Base-by-base conservation (phyloP, 2,888 invertebrate species). In the Ligdia adustata region DNA sequence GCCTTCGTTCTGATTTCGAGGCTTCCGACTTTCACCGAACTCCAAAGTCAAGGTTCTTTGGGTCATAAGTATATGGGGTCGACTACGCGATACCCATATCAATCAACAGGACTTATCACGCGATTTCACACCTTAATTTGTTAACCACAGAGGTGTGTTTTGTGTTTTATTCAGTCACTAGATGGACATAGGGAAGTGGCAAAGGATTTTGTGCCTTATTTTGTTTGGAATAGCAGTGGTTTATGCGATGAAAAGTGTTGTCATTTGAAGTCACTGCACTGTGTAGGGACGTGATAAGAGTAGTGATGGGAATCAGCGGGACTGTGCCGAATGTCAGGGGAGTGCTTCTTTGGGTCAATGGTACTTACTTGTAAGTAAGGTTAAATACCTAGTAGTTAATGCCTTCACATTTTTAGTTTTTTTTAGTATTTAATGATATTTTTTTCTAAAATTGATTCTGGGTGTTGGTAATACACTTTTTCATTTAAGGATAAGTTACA, bases 11-110 rank as follows among this genome's bases (percentile, higher is more conserved):
- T 55, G 44, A 66, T 65, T 66, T 58, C 58, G 51, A 65, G 57
- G 55, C 57, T 62, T 66, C 76, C 57, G 69, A 80, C 85, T 87
- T 87, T 86, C 87, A 72, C 83, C 66, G 67, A 68, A 69, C 72
- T 61, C 66, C 41, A 69, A 75, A 76, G 78, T 74, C 75, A 78
- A 75, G 79, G 81, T 79, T 80, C 81, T 85, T 62, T 85, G 68
- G 88, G 87, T 87, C 81, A 86, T 72, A 81, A 76, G 77, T 75
- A 55, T 80, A 80, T 60, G 72, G 67, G 81, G 82, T 79, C 82
- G 71, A 35, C 2, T 39, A 55, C 60, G 47, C 55, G 51, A 45
- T 56, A 61, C 69, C 69, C 86, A 82, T 84, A 82, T 70, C 69
- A 84, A 87, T 82, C 64, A 68, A 71, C 71, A 66, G 65, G 61